Conservation (phyloP, 2,797 vertebrate species). For the Xenopus petersii region DNA sequence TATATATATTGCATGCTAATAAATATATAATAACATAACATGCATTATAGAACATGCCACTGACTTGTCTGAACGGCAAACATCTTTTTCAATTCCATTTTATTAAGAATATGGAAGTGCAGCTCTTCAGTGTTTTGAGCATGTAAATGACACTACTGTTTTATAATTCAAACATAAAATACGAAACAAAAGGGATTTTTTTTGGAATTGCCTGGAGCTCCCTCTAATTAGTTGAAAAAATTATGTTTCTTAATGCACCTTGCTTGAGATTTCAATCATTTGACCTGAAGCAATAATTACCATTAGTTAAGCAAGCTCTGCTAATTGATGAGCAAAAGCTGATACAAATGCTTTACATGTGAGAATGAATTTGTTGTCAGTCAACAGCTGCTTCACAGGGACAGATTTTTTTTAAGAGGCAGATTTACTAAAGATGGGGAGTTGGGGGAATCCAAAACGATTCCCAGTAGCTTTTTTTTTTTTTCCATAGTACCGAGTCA, state of each 20-base stretch:
- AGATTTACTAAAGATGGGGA: no score
- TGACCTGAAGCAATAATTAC: constrained; percentile 36
- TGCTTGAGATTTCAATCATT: constrained; percentile 17
- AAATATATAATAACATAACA: no score
- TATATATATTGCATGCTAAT: no score
- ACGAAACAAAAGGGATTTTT: neutral
- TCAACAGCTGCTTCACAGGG: constrained; percentile 16
- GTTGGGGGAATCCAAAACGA: no score
- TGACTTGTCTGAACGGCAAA: no score
- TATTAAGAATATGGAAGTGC: no score
- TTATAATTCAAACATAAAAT: constrained; percentile 19
- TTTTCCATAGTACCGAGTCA: no score
- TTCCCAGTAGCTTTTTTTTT: no score
- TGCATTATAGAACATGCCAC: no score
- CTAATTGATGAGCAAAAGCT: constrained; percentile 31
- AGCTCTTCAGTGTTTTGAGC: no score
- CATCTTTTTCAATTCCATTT: no score
- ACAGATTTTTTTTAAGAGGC: neutral
- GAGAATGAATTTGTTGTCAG: constrained; percentile 26
- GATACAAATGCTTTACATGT: constrained; percentile 17
- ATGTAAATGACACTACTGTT: neutral
- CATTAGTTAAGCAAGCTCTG: constrained; percentile 9
- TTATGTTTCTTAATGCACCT: constrained; percentile 13
- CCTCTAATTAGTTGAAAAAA: constrained; percentile 24
- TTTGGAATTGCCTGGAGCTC: constrained; percentile 20